Base-by-base conservation (phyloP, 2,888 invertebrate genomes). In the Meloe dianella region DNA sequence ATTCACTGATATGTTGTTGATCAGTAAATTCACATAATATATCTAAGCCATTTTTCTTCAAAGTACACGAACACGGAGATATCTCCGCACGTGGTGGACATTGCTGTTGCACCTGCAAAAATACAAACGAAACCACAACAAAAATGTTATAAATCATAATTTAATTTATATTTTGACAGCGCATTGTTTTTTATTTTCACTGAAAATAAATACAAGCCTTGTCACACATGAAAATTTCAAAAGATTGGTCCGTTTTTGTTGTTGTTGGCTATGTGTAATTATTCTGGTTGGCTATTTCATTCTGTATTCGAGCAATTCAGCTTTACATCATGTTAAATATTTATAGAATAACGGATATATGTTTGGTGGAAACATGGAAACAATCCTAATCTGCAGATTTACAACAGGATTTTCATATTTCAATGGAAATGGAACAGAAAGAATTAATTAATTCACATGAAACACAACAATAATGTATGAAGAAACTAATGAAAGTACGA, bases 11-110 rank as follows among this genome's bases (percentile, higher is more conserved):
- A 78, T 93, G 92, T 72, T 87, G 87, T 76, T 91, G 88, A 80
- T 94, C 93, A 62, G 94, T 94, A 77, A 91, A 91, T 86, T 95
- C 95, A 87, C 95, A 96, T 71, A 94, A 87, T 71, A 96, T 91
- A 82, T 96, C 95, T 75, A 96, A 87, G 57, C 95, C 95, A 79
- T 93, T 92, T 85, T 94, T 95, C 85, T 95, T 95, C 74, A 94
- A 92, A 74, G 89, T 89, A 83, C 95, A 96, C 74, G 89, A 87
- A 85, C 95, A 96, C 35, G 95, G 94, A 61, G 90, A 84, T 79
- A 95, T 92, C 69, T 92, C 92, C 79, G 84, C 85, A 73, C 89
- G 88, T 69, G 90, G 85, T 57, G 94, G 94, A 83, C 94, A 94
- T 82, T 91, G 90, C 84, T 92, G 92, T 74, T 83, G 80, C 70